Evolutionary conservation across 1,140 invertebrate genomes (phyloP).

Genomic region (Neodiprion fabricii): DNA sequence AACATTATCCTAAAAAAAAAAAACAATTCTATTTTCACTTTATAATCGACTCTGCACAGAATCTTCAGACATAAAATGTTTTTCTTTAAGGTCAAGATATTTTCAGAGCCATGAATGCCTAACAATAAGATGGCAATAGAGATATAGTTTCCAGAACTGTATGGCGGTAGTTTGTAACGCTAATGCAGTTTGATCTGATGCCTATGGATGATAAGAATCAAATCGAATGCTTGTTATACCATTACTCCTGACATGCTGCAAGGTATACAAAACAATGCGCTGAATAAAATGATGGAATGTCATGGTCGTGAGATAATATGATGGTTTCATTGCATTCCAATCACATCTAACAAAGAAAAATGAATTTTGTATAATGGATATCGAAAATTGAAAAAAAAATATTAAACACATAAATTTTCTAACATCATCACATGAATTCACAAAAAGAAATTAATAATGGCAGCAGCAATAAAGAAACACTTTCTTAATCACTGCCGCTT

Average conservation of each 20-base stretch:
- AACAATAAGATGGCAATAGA: too few relatives aligned
- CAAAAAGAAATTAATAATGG: conserved; percentile 27
- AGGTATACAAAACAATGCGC: conserved; percentile 36
- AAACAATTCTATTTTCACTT: too few relatives aligned
- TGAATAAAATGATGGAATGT: conserved; percentile 37
- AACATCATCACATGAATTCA: conserved; percentile 41
- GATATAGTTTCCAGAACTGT: too few relatives aligned
- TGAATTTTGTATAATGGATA: conserved; percentile 9
- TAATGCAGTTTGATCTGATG: not conserved
- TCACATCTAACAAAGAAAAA: conserved; percentile 38
- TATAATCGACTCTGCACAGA: too few relatives aligned
- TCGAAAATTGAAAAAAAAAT: conserved; percentile 22
- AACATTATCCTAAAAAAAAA: too few relatives aligned
- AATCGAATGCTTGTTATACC: not conserved
- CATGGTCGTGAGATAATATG: conserved; percentile 26
- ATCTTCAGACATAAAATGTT: conserved; percentile 5
- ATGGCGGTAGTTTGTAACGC: not conserved
- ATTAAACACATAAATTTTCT: conserved; percentile 29
- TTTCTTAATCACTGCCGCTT: not conserved
- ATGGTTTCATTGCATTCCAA: conserved; percentile 40
- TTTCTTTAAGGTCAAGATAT: too few relatives aligned
- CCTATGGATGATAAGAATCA: conserved; percentile 17
- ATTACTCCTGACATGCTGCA: conserved; percentile 37
- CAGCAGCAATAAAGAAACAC: not conserved
- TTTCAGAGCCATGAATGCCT: too few relatives aligned